These are phyloP conservation scores for Lithophane semibrunnea DNA, from an alignment of 2,888 invertebrate genomes.

Conservation along the genomic window DNA sequence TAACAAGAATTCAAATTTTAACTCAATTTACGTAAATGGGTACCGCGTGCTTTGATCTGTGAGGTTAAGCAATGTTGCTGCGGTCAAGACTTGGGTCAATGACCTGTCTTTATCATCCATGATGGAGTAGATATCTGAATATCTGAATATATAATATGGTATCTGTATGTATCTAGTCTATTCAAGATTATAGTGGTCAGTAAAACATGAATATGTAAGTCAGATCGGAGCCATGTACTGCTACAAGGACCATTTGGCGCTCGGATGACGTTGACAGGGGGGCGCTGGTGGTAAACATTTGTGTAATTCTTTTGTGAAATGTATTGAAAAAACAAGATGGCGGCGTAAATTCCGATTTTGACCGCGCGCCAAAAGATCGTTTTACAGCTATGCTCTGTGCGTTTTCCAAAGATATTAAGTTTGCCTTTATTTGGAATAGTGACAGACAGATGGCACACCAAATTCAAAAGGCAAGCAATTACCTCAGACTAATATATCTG, in stretches of 20 bases:
- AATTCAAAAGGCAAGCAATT: slow-evolving; percentile 2
- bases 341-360: neutral
- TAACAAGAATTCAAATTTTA: slow-evolving; percentile 47
- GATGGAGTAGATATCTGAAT: neutral
- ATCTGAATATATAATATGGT: too few relatives aligned
- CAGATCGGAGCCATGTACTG: neutral
- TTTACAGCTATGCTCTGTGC: neutral
- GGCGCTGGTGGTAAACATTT: neutral
- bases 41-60: slow-evolving; percentile 6
- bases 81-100: slow-evolving; percentile 14
- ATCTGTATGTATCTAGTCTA: neutral
- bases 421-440: neutral
- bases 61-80: slow-evolving; percentile 10
- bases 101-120: neutral
- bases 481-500: neutral
- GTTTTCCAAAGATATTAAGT: slow-evolving; percentile 5
- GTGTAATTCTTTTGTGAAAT: neutral
- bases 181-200: neutral
- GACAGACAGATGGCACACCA: neutral
- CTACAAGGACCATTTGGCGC: neutral
- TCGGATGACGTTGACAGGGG: neutral
- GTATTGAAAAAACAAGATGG: neutral
- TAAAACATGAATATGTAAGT: slow-evolving; percentile 10
- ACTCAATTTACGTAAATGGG: slow-evolving; percentile 22
- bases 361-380: neutral